Evolutionary conservation across 2,797 vertebrate genomes (phyloP), one percentile per base, ranked within the genome.

Genomic region (Cuculus canorus): DNA sequence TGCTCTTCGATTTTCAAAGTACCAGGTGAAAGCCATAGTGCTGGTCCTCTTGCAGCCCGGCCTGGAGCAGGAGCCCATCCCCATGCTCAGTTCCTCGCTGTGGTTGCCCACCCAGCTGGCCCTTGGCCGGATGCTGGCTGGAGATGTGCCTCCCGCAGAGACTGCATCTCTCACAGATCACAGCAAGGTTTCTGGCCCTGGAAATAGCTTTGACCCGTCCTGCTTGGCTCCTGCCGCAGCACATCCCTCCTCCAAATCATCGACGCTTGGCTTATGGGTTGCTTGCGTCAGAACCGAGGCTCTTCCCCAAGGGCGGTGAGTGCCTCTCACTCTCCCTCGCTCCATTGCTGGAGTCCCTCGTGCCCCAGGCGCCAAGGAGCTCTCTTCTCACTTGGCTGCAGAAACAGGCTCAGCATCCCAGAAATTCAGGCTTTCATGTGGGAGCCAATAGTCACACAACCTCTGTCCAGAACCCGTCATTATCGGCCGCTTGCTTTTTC

Each of bases 391-490:
- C 80, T 95, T 97, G 96, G 96, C 96, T 96, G 82, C 94, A 94
- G 94, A 91, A 96, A 64, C 0, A 3, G 30, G 68, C 81, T 96
- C 87, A 80, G 91, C 91, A 89, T 95, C 95, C 94, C 97, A 96
- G 93, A 92, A 92, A 94, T 79, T 32, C 50, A 70, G 88, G 17
- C 96, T 96, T 96, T 97, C n/a, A 81, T 96, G 93, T 47, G 9
- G 72, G 73, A 96, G 96, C 96, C 96, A 96, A 92, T 28, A 96
- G 96, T 97, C 93, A 92, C 93, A 96, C 96, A 95, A 52, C 50
- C 33, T 94, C 88, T 72, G 39, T 96, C 95, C 97, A 96, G 95
- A 96, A 96, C 94, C 93, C 92, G 39, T 89, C 96, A 95, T 92
- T 92, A 95, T 92, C 43, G 17, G 76, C 82, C 22, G 63, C 81